Base-by-base conservation (phyloP, 2,113 vertebrate genomes). In the Chloebia gouldiae region DNA sequence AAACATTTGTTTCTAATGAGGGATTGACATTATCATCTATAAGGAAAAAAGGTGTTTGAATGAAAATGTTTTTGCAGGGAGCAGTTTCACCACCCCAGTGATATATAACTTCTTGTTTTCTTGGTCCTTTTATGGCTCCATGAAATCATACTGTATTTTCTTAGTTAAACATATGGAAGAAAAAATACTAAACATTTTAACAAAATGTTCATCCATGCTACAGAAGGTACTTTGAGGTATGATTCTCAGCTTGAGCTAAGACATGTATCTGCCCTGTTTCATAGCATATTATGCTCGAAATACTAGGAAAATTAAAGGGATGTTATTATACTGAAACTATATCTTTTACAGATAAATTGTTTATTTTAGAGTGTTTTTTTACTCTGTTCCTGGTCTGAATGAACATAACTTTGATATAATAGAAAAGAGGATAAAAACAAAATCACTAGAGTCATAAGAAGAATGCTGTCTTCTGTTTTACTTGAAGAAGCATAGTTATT, bases 141-240 rank as follows among this genome's bases (percentile, higher is more conserved):
- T 53, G 97, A 98, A 89, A 96, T 98, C 96, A 88, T 97, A 96
- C 89, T 95, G 97, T 79, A 98, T 98, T 28, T 98, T 97, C 86
- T 98, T 97, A 19, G 97, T 98, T 95, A 98, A 98, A 95, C 88
- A 95, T 73, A 98, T 98, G 97, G 98, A 98, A 64, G 98, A 98
- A 93, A 98, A 98, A 79, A 98, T 63, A 97, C 94, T 21, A 98
- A 98, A 69, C 94, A 96, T 66, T 98, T 98, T 80, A 98, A 97
- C 77, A 98, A 98, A 96, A 97, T 98, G 89, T 97, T 98, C 15
- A 90, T 98, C 70, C 97, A 97, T 90, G 97, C 96, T 39, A 95
- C 97, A 63, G 98, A 98, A 97, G 95, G 93, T 98, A 97, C 90
- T 98, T 98, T 81, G 97, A 98, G 92, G 96, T 98, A 59, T 45